Percentiles rank a stretch among this genome's conserved stretches.
Conservation (phyloP, 2,797 vertebrate genomes). For the Alcedo atthis region DNA sequence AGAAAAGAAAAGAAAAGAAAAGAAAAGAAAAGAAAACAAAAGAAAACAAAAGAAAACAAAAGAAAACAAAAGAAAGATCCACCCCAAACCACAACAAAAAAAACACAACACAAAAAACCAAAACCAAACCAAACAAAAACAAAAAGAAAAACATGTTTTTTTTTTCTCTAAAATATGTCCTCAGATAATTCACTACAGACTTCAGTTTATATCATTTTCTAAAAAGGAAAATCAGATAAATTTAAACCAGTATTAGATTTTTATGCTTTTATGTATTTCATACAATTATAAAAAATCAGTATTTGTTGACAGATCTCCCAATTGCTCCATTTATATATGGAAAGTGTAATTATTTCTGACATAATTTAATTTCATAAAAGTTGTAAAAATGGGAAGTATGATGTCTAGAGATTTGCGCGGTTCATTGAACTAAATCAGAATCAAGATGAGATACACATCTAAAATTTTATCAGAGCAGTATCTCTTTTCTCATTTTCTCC, state of each 20-base stretch:
- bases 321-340: background rate
- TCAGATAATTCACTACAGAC: background rate
- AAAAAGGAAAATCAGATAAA: background rate
- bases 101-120: no score
- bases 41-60: no score
- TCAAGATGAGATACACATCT: background rate
- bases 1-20: no score
- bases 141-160: no score
- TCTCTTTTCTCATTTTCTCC: background rate
- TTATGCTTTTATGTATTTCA: rapidly evolving
- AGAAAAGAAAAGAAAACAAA: no score
- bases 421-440: background rate
- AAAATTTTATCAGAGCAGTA: background rate
- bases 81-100: no score
- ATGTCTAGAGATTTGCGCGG: background rate
- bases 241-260: background rate
- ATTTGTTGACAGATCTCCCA: background rate
- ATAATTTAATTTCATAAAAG: background rate
- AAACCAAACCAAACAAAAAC: no score
- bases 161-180: no score
- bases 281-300: background rate
- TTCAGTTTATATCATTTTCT: background rate
- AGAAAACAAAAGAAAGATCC: no score
- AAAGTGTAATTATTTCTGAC: background rate
- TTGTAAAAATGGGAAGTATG: background rate